Evolutionary conservation across 2,113 vertebrate genomes (phyloP).

Genomic region (Ammospiza caudacuta): DNA sequence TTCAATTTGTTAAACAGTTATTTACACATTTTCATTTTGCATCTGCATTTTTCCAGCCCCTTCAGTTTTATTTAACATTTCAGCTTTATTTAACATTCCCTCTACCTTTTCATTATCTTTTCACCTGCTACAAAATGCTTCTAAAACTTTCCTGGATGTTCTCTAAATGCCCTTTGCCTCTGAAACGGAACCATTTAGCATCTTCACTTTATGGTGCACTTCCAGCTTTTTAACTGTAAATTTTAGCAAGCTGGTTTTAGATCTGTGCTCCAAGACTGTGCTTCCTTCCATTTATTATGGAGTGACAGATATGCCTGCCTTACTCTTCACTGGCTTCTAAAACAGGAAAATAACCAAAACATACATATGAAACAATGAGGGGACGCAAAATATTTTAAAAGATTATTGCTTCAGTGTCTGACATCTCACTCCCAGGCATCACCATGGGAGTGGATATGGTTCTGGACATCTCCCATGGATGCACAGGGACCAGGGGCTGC

Average conservation of each 20-base stretch:
- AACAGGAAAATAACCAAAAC: background rate
- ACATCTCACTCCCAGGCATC: background rate
- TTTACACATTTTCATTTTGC: background rate
- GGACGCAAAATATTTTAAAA: background rate
- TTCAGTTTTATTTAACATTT: too few species aligned
- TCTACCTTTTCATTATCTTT: background rate
- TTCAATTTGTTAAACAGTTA: background rate
- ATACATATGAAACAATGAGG: background rate
- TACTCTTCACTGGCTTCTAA: background rate
- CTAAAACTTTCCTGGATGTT: background rate
- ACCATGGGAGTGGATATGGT: fast-evolving
- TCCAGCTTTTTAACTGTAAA: background rate
- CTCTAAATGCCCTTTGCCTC: background rate
- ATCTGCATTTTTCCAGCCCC: background rate
- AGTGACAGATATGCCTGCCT: background rate
- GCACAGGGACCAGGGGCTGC: fast-evolving
- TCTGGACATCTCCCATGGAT: background rate
- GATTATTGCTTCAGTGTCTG: background rate
- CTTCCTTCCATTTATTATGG: background rate
- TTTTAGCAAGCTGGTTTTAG: background rate
- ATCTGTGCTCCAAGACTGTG: background rate
- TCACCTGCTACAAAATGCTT: background rate
- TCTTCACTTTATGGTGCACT: background rate
- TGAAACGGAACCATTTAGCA: background rate
- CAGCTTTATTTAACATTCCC: background rate